Conservation (phyloP, 2,113 vertebrate genomes). For the Panthera uncia region DNA sequence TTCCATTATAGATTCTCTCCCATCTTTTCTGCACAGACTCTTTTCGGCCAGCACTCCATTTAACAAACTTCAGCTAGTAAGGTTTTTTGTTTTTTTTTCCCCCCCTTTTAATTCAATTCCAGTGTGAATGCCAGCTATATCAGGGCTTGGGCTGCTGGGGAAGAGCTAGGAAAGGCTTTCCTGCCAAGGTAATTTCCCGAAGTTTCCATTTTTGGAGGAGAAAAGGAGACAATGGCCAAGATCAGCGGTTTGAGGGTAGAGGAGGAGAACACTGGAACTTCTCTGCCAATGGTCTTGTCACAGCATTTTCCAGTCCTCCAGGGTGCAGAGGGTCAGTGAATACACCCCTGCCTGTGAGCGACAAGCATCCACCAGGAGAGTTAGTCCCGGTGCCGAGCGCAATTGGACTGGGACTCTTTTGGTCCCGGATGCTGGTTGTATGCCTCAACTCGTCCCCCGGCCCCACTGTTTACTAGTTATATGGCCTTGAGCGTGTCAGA, state of each 20-base stretch:
- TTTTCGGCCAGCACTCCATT: neutral
- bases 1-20: neutral
- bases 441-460: neutral
- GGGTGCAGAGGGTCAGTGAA: neutral
- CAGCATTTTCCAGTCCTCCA: slow-evolving; percentile 48
- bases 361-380: neutral
- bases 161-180: slow-evolving; percentile 63
- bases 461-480: too few species aligned
- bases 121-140: slow-evolving; percentile 53
- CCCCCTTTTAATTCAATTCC: slow-evolving; percentile 43
- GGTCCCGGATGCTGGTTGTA: fast-evolving
- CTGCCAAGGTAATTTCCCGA: slow-evolving; percentile 74
- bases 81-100: neutral
- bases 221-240: slow-evolving; percentile 75
- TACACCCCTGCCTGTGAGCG: neutral
- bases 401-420: fast-evolving
- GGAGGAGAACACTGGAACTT: slow-evolving; percentile 15
- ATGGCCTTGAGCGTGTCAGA: neutral
- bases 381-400: neutral
- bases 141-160: neutral
- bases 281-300: slow-evolving; percentile 48
- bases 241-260: slow-evolving; percentile 62
- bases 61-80: neutral
- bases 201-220: slow-evolving; percentile 74
- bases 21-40: neutral